These are phyloP conservation scores for Brachypodius melanocephalos DNA, from an alignment of 2,113 vertebrate species.

Conservation along the genomic window DNA sequence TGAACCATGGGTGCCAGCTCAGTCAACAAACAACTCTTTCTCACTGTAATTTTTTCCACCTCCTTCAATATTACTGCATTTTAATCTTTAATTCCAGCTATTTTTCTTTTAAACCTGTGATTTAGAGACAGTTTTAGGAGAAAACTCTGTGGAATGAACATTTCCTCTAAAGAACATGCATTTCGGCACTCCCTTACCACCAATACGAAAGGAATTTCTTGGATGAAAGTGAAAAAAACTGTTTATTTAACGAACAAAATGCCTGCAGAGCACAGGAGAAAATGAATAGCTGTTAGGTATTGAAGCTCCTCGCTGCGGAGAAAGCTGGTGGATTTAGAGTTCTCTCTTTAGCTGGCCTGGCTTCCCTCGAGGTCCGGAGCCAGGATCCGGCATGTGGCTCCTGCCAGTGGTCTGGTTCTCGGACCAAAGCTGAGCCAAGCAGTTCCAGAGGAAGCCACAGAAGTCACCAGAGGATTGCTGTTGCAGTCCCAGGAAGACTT, in stretches of 20 bases:
- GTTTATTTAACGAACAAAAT: background rate
- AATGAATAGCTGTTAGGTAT: background rate
- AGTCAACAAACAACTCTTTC: background rate
- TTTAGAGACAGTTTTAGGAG: background rate
- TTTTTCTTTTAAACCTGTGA: background rate
- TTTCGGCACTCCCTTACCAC: background rate
- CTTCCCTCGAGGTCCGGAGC: background rate
- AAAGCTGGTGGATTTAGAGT: too few species aligned
- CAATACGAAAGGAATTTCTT: background rate
- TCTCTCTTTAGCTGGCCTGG: background rate
- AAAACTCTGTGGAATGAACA: background rate
- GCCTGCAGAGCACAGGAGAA: rapidly evolving
- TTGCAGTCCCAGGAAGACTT: background rate
- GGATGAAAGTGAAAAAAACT: background rate
- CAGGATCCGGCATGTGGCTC: rapidly evolving
- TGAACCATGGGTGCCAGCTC: background rate
- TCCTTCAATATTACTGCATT: background rate
- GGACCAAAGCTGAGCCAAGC: background rate
- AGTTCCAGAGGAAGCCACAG: background rate
- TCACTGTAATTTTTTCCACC: background rate
- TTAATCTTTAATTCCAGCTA: background rate
- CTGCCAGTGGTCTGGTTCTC: background rate
- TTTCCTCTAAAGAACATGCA: background rate
- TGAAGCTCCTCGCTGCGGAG: background rate
- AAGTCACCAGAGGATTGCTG: background rate